A percentile compares a stretch with the other conserved stretches of the same genome.
Evolutionary conservation across 1,140 invertebrate genomes (phyloP).

Genomic region (Saxidomus purpurata): DNA sequence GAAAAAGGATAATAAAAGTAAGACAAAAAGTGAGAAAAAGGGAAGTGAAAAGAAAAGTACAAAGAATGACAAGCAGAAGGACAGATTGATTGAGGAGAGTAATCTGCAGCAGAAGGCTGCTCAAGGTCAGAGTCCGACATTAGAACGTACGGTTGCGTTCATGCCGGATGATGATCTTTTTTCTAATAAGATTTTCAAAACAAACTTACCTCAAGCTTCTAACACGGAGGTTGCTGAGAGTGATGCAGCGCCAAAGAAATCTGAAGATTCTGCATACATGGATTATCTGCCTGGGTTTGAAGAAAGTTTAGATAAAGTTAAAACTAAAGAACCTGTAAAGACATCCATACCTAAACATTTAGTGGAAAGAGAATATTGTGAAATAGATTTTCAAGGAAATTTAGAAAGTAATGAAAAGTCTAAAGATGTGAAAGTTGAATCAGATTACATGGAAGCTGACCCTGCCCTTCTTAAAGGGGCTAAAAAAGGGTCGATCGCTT

Average conservation of each 20-base stretch:
- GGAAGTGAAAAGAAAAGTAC: constrained; percentile 20
- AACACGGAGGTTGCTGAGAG: neutral
- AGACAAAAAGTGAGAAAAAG: constrained; percentile 31
- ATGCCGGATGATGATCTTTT: constrained; percentile 32
- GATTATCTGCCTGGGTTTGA: constrained; percentile 55
- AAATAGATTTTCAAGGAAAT: constrained; percentile 23
- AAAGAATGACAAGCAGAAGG: neutral
- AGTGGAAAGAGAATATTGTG: constrained; percentile 47
- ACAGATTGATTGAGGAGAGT: neutral
- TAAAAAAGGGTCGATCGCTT: neutral
- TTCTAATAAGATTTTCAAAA: constrained; percentile 42
- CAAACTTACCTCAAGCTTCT: neutral
- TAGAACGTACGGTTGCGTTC: neutral
- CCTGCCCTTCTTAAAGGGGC: constrained; percentile 5
- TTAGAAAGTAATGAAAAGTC: neutral
- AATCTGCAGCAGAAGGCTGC: neutral
- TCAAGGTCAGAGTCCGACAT: neutral
- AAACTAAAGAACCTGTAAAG: neutral
- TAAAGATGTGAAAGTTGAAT: neutral
- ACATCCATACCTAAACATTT: neutral
- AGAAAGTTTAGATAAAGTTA: neutral
- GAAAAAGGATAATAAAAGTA: neutral
- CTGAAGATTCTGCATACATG: constrained; percentile 60
- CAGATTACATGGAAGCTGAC: constrained; percentile 57
- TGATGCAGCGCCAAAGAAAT: neutral